Evolutionary conservation across 2,888 invertebrate species (phyloP).

Genomic region (Scaptomyza tumidula): DNA sequence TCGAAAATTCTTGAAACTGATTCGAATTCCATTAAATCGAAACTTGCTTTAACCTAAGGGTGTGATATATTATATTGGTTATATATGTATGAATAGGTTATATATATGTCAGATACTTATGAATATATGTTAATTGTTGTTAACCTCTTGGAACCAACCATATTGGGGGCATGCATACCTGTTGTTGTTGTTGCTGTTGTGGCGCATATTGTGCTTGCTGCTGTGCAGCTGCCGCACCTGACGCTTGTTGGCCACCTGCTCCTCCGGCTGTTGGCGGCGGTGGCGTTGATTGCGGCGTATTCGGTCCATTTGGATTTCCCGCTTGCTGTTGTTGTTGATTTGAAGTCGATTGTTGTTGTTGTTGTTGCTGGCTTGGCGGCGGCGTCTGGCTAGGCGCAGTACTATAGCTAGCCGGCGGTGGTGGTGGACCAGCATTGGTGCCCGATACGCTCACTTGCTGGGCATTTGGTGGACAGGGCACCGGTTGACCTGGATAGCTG

Average conservation of each 20-base stretch:
- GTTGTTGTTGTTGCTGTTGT: slow-evolving; percentile 44
- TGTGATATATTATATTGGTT: no score
- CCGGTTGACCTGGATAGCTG: slow-evolving; percentile 79
- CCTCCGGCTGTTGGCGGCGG: slow-evolving; percentile 60
- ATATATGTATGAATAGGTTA: no score
- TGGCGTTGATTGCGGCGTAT: slow-evolving; percentile 77
- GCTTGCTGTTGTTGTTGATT: slow-evolving; percentile 69
- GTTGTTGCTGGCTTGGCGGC: slow-evolving; percentile 69
- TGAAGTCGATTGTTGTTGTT: slow-evolving; percentile 82
- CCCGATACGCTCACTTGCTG: slow-evolving; percentile 75
- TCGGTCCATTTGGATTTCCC: slow-evolving; percentile 76
- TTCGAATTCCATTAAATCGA: no score
- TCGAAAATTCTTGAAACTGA: not conserved
- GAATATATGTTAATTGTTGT: no score
- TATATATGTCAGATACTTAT: no score
- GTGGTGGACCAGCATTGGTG: slow-evolving; percentile 66
- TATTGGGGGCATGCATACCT: slow-evolving; percentile 26
- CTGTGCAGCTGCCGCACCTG: slow-evolving; percentile 50
- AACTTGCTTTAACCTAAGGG: not conserved
- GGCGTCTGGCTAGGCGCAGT: slow-evolving; percentile 85
- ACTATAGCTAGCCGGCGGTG: slow-evolving; percentile 84
- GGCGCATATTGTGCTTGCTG: slow-evolving; percentile 64
- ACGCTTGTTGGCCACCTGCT: slow-evolving; percentile 52
- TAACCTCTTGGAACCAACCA: no score
- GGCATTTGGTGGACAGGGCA: slow-evolving; percentile 62